These are phyloP conservation scores for Astreopora myriophthalma DNA, from an alignment of 64 coral and sea anemone species.

Conservation along the genomic window DNA sequence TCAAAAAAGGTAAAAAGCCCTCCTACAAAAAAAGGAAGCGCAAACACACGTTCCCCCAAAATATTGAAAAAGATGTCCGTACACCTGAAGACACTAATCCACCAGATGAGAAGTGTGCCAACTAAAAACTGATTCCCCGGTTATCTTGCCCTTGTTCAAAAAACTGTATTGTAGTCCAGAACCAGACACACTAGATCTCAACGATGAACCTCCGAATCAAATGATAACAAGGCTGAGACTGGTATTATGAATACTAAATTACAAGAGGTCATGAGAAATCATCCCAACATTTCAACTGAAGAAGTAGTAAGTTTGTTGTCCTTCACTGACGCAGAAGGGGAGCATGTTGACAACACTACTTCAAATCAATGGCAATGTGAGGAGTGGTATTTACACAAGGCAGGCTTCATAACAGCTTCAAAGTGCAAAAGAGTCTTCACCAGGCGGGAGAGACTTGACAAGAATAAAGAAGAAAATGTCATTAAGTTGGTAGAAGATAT, in stretches of 20 bases:
- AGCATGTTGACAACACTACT: no score
- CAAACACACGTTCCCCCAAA: conserved; percentile 33
- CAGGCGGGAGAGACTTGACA: neutral
- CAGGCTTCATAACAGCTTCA: no score
- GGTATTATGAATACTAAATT: no score
- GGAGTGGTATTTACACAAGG: conserved; percentile 26
- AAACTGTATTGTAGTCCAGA: conserved; percentile 64
- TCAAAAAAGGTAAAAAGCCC: conserved; percentile 51
- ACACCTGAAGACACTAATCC: conserved; percentile 53
- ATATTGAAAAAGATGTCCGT: conserved; percentile 57
- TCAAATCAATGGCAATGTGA: conserved; percentile 74
- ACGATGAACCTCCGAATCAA: conserved; percentile 18
- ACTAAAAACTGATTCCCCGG: no score
- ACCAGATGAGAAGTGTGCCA: no score
- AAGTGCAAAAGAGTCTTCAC: no score
- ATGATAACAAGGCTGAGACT: conserved; percentile 28
- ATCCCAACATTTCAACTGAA: no score
- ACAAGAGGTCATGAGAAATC: no score
- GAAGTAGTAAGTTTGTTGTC: no score
- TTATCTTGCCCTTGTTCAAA: conserved; percentile 70
- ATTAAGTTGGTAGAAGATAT: no score
- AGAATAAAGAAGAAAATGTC: neutral
- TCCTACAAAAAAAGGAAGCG: conserved; percentile 71
- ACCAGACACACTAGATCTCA: no score
- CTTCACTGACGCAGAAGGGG: no score